Evolutionary conservation across 2,797 vertebrate genomes (phyloP), one percentile per base, ranked within the genome.

Genomic region (Tamandua tetradactyla): DNA sequence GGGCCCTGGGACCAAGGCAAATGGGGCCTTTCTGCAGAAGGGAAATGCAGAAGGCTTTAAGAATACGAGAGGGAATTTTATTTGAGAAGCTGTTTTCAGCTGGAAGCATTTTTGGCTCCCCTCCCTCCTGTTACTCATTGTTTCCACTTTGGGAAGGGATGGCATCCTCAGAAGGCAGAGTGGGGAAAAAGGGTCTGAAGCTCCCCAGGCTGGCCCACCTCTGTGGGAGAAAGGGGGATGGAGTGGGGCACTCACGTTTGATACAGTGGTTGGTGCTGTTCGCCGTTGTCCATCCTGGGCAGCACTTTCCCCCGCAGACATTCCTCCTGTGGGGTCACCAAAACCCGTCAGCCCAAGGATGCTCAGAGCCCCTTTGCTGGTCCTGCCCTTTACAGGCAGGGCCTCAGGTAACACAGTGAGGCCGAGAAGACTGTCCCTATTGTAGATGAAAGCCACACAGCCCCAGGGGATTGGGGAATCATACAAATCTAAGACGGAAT

Each of bases 281-380:
- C 87, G 99, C 99, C 5, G 98, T 97, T 23, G 99, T 99, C 99
- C 99, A 99, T 92, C 99, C 99, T 4, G 99, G 99, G 98, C 99
- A 99, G 98, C 99, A 99, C 96, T 99, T 99, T 98, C 99, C 99
- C 98, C 99, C 99, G 85, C 99, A 99, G 96, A 99, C 99, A 12
- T 99, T 99, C 75, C 99, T 98, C 98, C 99, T 99, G 98, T 85
- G 92, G 69, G 85, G 94, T 96, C 89, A 97, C 59, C 98, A 97
- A 93, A 96, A 94, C 74, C 72, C 72, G 7, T 61, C 95, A 97
- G 95, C 89, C 75, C 76, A 76, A 92, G 88, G 57, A 55, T 75
- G 83, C 95, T 93, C 4, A 87, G 94, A 68, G 23, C 27, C 25
- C 23, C 55, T 8, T 14, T 2, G 6, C n/a, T 1, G 30, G 55